These are phyloP conservation scores for Campaea margaritaria DNA, from an alignment of 2,888 invertebrate species.

Conservation along the genomic window DNA sequence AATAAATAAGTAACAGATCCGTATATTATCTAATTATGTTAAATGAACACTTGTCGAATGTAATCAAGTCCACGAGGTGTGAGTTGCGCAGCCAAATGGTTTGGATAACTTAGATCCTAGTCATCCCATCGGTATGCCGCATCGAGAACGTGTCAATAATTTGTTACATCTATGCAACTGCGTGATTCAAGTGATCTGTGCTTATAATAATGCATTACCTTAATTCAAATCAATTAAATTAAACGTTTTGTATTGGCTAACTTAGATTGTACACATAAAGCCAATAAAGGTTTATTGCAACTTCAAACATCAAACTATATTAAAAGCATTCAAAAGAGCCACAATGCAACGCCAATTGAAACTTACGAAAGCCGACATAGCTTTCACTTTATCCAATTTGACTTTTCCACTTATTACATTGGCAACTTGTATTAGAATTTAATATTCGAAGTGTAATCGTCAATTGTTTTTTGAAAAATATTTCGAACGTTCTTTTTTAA, in stretches of 20 bases:
- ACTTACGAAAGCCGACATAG: neutral
- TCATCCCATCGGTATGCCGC: conserved; percentile 52
- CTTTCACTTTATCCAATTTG: neutral
- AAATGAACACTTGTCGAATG: conserved; percentile 49
- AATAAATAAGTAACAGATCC: conserved; percentile 50
- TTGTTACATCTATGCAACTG: conserved; percentile 55
- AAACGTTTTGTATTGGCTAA: conserved; percentile 23
- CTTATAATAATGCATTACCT: conserved; percentile 3
- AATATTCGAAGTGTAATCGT: no score
- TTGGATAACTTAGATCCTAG: conserved; percentile 10
- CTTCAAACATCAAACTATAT: no score
- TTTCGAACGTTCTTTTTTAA: no score
- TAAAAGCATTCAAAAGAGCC: neutral
- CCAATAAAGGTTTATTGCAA: neutral
- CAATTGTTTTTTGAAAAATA: no score
- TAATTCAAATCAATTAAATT: conserved; percentile 39
- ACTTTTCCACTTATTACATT: neutral
- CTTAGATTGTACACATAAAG: conserved; percentile 14
- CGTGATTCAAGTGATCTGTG: conserved; percentile 47
- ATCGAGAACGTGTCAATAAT: conserved; percentile 53
- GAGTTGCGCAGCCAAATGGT: conserved; percentile 62
- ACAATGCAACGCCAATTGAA: neutral
- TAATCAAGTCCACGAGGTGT: conserved; percentile 74
- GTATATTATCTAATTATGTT: conserved; percentile 63
- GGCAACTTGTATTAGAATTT: neutral